Percentiles rank a stretch among this genome's conserved stretches.
Evolutionary conservation across 2,113 vertebrate species (phyloP).

Genomic region (Pogona vitticeps): DNA sequence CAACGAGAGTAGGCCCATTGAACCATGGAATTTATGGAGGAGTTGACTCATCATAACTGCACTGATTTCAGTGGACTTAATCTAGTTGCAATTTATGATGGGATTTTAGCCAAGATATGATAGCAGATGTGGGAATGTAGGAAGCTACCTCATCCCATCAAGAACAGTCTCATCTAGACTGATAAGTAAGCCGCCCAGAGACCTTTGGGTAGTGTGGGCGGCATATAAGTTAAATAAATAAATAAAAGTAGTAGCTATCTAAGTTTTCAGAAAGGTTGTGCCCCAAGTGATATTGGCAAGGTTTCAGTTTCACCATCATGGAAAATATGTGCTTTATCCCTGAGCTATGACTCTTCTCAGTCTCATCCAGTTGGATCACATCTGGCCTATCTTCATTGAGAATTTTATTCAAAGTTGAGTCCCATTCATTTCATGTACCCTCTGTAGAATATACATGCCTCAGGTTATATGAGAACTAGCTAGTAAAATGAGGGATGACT

Average conservation of each 20-base stretch:
- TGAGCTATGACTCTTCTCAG: neutral
- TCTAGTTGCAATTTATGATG: too few species aligned
- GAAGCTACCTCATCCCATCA: neutral
- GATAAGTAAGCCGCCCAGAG: too few species aligned
- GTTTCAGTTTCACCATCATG: neutral
- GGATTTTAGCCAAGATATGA: too few species aligned
- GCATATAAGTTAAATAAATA: too few species aligned
- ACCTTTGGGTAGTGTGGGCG: too few species aligned
- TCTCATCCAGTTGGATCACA: neutral
- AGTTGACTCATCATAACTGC: neutral
- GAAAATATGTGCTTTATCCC: neutral
- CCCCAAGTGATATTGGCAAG: neutral
- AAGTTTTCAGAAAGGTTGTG: neutral
- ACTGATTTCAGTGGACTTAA: neutral
- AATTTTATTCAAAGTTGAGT: neutral
- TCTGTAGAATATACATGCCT: neutral
- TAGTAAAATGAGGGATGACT: neutral
- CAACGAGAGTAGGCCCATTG: neutral
- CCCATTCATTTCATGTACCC: neutral
- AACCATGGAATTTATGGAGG: too few species aligned
- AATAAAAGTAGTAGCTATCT: neutral
- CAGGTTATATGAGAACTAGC: neutral
- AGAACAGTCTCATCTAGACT: neutral
- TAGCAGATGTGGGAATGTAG: neutral
- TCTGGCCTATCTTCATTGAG: neutral